Conservation (phyloP, 1,140 invertebrate genomes). For the Polypedilum pembai region DNA sequence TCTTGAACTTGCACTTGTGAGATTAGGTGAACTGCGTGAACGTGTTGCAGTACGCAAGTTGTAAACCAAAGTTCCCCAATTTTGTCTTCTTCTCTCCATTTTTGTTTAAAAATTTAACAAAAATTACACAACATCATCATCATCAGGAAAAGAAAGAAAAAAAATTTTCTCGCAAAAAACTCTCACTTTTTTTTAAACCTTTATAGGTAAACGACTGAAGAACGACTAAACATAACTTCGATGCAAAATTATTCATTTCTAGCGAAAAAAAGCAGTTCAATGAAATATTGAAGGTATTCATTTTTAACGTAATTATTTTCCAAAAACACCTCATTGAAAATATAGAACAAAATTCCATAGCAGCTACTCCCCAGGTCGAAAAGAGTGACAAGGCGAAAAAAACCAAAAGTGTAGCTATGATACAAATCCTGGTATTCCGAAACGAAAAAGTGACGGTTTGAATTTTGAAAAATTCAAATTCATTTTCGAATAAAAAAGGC, state of each 20-base stretch:
- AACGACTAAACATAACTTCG: neutral
- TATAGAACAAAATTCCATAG: conserved; percentile 18
- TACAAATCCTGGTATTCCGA: no score
- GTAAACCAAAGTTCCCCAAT: conserved; percentile 10
- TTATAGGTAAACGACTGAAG: neutral
- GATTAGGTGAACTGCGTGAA: neutral
- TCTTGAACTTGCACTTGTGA: conserved; percentile 22
- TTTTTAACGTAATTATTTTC: conserved; percentile 27
- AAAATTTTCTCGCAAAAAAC: neutral
- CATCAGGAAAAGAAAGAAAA: neutral
- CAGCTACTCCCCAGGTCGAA: conserved; percentile 11
- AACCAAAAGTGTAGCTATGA: conserved; percentile 1
- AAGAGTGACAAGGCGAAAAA: conserved; percentile 18
- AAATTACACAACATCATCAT: neutral
- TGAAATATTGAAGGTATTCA: neutral
- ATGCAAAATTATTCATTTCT: neutral
- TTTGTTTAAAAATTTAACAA: neutral
- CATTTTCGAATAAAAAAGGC: no score
- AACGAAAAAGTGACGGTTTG: no score
- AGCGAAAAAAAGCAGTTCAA: conserved; percentile 10
- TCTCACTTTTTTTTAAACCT: neutral
- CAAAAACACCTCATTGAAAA: conserved; percentile 13
- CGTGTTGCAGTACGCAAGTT: neutral
- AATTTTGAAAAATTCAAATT: no score
- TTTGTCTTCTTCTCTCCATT: neutral